Conservation (phyloP, 2,888 invertebrate species). For the Lepidochrysops patricia region DNA sequence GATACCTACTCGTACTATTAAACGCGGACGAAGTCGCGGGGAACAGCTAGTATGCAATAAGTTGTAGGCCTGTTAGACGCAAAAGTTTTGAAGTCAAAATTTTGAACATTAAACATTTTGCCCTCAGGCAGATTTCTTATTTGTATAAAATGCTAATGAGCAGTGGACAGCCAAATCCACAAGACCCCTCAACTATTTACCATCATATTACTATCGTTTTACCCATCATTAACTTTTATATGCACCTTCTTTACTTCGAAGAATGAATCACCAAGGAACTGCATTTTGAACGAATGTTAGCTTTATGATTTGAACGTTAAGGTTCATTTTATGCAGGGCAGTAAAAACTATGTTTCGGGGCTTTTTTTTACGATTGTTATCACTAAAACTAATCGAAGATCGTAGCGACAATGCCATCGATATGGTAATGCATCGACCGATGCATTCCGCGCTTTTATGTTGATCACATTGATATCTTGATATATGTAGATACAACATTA, state of each 20-base stretch:
- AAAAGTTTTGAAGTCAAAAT: no score
- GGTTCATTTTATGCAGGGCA: conserved; percentile 24
- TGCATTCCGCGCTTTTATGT: conserved; percentile 28
- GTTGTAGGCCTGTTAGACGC: no score
- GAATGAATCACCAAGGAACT: not conserved
- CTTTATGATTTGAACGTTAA: conserved; percentile 22
- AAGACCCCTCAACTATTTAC: not conserved
- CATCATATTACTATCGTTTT: not conserved
- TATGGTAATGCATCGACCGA: conserved; percentile 37
- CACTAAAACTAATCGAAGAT: conserved; percentile 52
- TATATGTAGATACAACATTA: no score
- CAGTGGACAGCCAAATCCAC: no score
- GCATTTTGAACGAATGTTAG: not conserved
- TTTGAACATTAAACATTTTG: no score
- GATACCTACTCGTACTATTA: no score
- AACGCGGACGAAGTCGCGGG: no score
- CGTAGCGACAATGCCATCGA: conserved; percentile 47
- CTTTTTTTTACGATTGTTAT: conserved; percentile 56
- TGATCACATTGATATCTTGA: conserved; percentile 57
- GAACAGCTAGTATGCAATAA: no score
- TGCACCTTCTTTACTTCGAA: conserved; percentile 5
- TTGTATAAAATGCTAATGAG: no score
- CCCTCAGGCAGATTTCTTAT: no score
- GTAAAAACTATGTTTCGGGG: conserved; percentile 19
- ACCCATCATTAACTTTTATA: conserved; percentile 9